These are phyloP conservation scores for Crocidura indochinensis DNA, from an alignment of 2,797 vertebrate species.

Conservation along the genomic window DNA sequence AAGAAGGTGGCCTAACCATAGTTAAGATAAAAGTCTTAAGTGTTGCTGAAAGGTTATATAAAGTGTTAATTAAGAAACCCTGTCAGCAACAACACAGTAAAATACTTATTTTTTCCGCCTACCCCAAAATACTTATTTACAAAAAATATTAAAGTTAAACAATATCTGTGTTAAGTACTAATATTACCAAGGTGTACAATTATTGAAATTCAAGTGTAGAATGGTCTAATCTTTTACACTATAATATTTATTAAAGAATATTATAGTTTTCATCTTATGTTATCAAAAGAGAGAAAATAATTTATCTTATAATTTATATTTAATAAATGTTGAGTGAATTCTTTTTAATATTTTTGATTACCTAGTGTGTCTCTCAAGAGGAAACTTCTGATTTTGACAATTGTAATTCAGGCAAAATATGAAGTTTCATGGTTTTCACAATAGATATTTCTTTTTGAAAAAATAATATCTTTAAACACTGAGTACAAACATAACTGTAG, in stretches of 20 bases:
- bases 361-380: neutral
- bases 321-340: constrained; percentile 6
- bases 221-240: neutral
- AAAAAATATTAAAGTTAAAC: neutral
- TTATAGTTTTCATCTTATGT: constrained; percentile 9
- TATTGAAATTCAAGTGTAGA: constrained; percentile 1
- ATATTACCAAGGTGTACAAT: neutral
- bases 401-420: neutral
- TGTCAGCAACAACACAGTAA: too few relatives aligned
- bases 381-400: neutral
- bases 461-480: too few relatives aligned
- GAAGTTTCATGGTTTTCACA: neutral
- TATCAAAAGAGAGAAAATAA: constrained; percentile 31
- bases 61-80: too few relatives aligned
- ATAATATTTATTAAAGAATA: neutral
- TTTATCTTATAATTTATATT: constrained; percentile 15
- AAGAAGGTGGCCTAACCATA: neutral
- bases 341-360: neutral
- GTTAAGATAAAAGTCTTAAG: too few relatives aligned
- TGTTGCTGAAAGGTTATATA: too few relatives aligned
- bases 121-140: neutral
- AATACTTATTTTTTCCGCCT: too few relatives aligned
- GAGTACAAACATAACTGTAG: too few relatives aligned
- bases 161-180: neutral
- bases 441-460: too few relatives aligned